phyloP scores from a whole-genome alignment of 2,888 invertebrate genomes.

The Brassicogethes aeneus region DNA sequence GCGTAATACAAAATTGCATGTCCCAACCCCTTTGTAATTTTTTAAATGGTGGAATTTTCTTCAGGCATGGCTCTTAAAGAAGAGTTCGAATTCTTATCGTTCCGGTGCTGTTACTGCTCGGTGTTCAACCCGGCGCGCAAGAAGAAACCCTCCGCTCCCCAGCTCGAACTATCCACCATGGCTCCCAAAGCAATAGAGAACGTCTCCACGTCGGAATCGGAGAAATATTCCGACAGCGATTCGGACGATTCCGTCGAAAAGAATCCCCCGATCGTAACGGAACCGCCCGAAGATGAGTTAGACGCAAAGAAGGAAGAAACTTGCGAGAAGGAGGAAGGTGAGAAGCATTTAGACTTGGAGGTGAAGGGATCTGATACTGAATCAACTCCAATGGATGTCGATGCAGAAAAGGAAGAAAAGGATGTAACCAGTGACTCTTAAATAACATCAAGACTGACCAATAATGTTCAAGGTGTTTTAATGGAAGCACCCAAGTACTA shows the following conservation, averaged over 20 bases:
- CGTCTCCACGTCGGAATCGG: slow-evolving; percentile 32
- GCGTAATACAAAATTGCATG: no score
- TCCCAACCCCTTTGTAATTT: no score
- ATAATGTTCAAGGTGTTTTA: slow-evolving; percentile 2
- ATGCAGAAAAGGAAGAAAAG: slow-evolving; percentile 3
- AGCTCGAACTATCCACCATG: slow-evolving; percentile 33
- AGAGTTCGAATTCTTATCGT: slow-evolving; percentile 69
- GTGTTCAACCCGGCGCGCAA: slow-evolving; percentile 82
- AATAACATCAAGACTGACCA: slow-evolving; percentile 15
- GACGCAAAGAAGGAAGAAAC: not conserved
- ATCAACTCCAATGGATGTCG: slow-evolving; percentile 9
- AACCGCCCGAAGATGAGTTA: not conserved
- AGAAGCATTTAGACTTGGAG: slow-evolving; percentile 5
- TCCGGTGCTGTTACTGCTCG: slow-evolving; percentile 86
- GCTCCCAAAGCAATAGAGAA: slow-evolving; percentile 8
- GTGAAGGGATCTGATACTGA: slow-evolving; percentile 7
- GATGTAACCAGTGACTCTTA: no score
- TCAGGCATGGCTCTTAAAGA: slow-evolving; percentile 63
- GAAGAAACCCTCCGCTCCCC: slow-evolving; percentile 71
- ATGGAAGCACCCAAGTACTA: no score
- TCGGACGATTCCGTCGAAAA: slow-evolving; percentile 13
- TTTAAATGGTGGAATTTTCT: no score
- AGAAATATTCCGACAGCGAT: slow-evolving; percentile 26
- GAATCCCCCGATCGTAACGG: slow-evolving; percentile 2
- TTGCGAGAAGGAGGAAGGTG: not conserved